Conservation (phyloP, 2,888 invertebrate species). For the Drosophila melanosoma region DNA sequence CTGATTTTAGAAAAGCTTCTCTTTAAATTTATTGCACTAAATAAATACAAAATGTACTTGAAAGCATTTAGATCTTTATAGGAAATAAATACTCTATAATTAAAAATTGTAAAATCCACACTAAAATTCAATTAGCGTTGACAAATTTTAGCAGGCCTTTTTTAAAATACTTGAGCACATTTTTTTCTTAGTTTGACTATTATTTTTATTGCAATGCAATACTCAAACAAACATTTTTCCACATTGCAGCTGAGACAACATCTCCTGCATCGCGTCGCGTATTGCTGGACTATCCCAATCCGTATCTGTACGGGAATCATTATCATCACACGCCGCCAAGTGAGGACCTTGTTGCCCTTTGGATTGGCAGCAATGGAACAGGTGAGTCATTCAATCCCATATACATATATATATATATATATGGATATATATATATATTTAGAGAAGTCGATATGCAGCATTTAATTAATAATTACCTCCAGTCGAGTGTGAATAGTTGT, state of each 20-base stretch:
- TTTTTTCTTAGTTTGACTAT: neutral
- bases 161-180: neutral
- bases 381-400: slow-evolving; percentile 84
- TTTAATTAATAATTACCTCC: slow-evolving; percentile 67
- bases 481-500: slow-evolving; percentile 66
- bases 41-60: neutral
- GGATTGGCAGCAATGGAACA: slow-evolving; percentile 89
- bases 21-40: neutral
- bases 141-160: neutral
- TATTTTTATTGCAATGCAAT: neutral
- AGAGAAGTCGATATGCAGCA: slow-evolving; percentile 10
- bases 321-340: slow-evolving; percentile 87
- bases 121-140: neutral
- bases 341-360: slow-evolving; percentile 91
- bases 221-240: neutral
- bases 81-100: neutral
- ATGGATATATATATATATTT: neutral
- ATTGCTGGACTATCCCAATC: slow-evolving; percentile 84
- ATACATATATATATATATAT: neutral
- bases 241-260: slow-evolving; percentile 82
- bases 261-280: slow-evolving; percentile 85
- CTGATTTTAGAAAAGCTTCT: neutral
- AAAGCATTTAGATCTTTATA: neutral
- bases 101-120: neutral
- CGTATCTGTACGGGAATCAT: slow-evolving; percentile 85